phyloP scores from a whole-genome alignment of 2,888 invertebrate species.

The Nomada goodeniana region DNA sequence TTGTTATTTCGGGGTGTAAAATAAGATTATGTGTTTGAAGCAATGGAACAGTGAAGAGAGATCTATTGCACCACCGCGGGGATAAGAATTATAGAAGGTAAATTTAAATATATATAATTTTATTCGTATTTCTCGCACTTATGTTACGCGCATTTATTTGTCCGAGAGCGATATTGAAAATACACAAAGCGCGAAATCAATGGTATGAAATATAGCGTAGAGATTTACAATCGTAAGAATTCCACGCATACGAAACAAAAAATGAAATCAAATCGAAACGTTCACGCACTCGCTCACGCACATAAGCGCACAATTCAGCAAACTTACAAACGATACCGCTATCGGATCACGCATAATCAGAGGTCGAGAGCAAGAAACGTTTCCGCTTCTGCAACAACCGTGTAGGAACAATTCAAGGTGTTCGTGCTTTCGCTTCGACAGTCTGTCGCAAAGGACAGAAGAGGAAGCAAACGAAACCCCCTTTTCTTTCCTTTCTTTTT shows the following conservation, averaged over 20 bases:
- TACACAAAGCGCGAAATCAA: too few relatives aligned
- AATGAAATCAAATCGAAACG: neutral
- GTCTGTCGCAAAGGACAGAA: constrained; percentile 25
- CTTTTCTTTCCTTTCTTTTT: constrained; percentile 34
- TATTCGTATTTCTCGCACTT: too few relatives aligned
- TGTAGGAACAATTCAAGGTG: constrained; percentile 5
- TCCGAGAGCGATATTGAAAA: too few relatives aligned
- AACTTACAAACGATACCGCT: constrained; percentile 29
- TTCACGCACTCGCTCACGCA: neutral
- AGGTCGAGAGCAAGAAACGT: neutral
- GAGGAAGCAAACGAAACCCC: neutral
- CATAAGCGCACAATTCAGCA: neutral
- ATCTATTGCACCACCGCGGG: too few relatives aligned
- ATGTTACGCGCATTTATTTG: too few relatives aligned
- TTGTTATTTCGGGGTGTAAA: neutral
- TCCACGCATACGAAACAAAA: too few relatives aligned
- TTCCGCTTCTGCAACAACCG: neutral
- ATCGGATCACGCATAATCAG: constrained; percentile 9
- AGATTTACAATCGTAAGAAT: too few relatives aligned
- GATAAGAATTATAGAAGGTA: neutral
- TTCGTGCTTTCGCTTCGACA: constrained; percentile 27
- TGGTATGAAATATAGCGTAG: too few relatives aligned
- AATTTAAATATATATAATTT: neutral
- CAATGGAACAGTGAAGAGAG: neutral
- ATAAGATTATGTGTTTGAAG: neutral